These are phyloP conservation scores for Chaetorhynchus papuensis DNA, from an alignment of 2,113 vertebrate species.

Conservation along the genomic window DNA sequence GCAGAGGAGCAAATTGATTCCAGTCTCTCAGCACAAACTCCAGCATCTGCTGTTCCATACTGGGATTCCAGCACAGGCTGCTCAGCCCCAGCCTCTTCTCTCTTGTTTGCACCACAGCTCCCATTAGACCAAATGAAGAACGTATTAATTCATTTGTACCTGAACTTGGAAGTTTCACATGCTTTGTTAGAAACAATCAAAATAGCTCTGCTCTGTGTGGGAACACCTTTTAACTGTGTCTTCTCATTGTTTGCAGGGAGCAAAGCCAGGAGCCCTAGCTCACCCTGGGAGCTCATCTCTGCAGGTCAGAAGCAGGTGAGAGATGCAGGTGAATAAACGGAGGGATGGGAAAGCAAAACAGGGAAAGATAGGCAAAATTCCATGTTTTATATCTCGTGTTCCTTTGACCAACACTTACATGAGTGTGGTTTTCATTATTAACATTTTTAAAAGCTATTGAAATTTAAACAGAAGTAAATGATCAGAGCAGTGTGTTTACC, in stretches of 20 bases:
- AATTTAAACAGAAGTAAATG: not conserved
- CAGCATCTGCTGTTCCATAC: slow-evolving; percentile 11
- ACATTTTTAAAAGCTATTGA: not conserved
- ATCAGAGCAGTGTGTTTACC: not conserved
- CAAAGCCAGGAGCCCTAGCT: not conserved
- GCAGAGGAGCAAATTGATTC: not conserved
- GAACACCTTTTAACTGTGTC: not conserved
- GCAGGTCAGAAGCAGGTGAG: not conserved
- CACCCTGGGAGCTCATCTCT: not conserved
- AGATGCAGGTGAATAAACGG: not conserved
- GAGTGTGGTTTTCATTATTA: not conserved
- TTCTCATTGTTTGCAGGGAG: not conserved
- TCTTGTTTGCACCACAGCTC: not conserved
- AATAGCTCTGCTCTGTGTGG: not conserved
- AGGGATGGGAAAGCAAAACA: not conserved
- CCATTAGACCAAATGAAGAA: not conserved
- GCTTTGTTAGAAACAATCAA: not conserved
- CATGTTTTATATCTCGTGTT: not conserved
- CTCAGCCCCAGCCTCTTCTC: slow-evolving; percentile 3
- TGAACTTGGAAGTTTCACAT: not conserved
- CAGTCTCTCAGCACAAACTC: not conserved
- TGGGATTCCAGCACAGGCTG: not conserved
- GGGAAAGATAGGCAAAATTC: not conserved
- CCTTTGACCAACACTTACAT: not conserved
- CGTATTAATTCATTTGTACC: not conserved